These are phyloP conservation scores for Gracilinanus agilis DNA, from an alignment of 2,113 vertebrate genomes.

Conservation along the genomic window DNA sequence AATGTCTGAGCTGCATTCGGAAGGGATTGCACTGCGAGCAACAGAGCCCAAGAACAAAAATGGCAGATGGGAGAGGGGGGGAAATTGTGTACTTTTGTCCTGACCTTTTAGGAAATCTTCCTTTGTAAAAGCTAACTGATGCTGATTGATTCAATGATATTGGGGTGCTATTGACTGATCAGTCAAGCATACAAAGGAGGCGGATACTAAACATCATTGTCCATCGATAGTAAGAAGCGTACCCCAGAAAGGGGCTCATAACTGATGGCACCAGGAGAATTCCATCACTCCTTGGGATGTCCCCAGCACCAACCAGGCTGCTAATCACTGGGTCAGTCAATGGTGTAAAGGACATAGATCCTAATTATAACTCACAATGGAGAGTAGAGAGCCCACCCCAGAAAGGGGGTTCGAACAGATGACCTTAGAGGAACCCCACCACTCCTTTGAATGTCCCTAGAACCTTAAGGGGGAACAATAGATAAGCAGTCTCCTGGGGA, in stretches of 20 bases:
- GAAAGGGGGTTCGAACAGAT: neutral
- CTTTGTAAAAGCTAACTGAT: neutral
- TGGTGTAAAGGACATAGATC: too few species aligned
- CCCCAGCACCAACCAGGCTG: neutral
- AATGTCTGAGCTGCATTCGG: neutral
- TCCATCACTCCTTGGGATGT: neutral
- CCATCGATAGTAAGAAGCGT: neutral
- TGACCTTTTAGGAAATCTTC: neutral
- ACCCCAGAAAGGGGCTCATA: neutral
- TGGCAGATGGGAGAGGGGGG: neutral
- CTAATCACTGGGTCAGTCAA: too few species aligned
- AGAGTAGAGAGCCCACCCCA: neutral
- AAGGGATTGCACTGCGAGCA: neutral
- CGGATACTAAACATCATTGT: neutral
- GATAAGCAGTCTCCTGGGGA: neutral
- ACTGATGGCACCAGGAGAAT: neutral
- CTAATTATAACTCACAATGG: too few species aligned
- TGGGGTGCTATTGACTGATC: neutral
- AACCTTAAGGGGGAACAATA: neutral
- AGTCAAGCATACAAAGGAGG: neutral
- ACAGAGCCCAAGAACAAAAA: neutral
- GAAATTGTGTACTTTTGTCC: neutral
- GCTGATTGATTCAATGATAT: neutral
- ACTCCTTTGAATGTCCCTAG: neutral
- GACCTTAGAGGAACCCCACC: neutral